phyloP scores from a whole-genome alignment of 2,797 vertebrate genomes.

The Amblyraja radiata region DNA sequence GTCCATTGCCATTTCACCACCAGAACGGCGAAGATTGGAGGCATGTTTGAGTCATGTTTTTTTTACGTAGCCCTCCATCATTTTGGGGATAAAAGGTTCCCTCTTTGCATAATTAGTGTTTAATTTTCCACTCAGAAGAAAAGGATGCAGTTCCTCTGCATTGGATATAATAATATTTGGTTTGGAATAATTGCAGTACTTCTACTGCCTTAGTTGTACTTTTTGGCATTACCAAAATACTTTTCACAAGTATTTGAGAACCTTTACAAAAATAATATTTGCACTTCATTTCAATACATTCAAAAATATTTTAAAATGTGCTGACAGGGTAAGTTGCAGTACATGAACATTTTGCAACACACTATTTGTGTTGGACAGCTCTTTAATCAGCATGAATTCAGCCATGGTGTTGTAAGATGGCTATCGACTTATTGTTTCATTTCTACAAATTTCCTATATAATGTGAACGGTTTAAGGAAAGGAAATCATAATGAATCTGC shows the following conservation, averaged over 20 bases:
- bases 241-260: background rate
- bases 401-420: background rate
- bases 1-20: background rate
- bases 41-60: background rate
- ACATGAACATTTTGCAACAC: background rate
- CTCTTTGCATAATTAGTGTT: background rate
- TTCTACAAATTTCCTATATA: background rate
- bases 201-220: background rate
- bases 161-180: background rate
- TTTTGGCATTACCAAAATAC: background rate
- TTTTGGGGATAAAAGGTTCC: background rate
- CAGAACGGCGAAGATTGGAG: background rate
- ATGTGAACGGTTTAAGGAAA: background rate
- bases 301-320: background rate
- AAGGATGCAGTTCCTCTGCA: background rate
- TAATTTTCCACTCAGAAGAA: background rate
- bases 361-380: background rate
- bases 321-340: background rate
- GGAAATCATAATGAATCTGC: background rate
- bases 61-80: background rate
- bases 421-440: background rate
- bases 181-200: background rate
- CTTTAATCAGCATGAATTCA: background rate
- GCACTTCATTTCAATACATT: background rate
- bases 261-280: background rate